Evolutionary conservation across 2,113 vertebrate species (phyloP).

Genomic region (Heterotilapia buettikoferi): DNA sequence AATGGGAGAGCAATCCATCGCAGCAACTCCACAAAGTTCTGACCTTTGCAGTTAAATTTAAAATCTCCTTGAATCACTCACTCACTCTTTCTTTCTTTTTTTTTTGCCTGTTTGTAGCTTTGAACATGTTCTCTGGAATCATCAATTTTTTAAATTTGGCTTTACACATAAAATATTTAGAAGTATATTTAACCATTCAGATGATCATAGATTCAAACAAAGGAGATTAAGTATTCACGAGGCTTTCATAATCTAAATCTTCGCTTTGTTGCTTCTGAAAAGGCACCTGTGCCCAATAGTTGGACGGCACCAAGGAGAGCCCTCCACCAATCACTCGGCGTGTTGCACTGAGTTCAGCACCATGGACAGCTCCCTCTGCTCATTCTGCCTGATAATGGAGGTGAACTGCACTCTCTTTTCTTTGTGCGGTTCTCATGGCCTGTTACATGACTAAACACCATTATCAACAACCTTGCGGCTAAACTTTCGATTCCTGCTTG

Average conservation of each 20-base stretch:
- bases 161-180: not conserved
- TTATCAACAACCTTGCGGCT: not conserved
- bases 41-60: constrained; percentile 51
- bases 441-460: not conserved
- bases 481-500: not conserved
- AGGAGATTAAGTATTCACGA: not conserved
- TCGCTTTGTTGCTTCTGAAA: not conserved
- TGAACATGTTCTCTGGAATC: not conserved
- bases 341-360: constrained; percentile 9
- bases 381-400: not conserved
- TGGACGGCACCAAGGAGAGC: not conserved
- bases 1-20: constrained; percentile 54
- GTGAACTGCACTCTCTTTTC: not conserved
- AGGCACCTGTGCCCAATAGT: not conserved
- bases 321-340: not conserved
- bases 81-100: not conserved
- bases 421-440: not conserved
- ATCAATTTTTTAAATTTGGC: not conserved
- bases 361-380: constrained; percentile 9
- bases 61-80: constrained; percentile 12
- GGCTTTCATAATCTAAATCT: not conserved
- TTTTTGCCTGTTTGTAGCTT: not conserved
- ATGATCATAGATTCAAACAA: not conserved
- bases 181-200: not conserved
- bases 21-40: constrained; percentile 24